Base-by-base conservation (phyloP, 2,113 vertebrate species). In the Peucedramus taeniatus region DNA sequence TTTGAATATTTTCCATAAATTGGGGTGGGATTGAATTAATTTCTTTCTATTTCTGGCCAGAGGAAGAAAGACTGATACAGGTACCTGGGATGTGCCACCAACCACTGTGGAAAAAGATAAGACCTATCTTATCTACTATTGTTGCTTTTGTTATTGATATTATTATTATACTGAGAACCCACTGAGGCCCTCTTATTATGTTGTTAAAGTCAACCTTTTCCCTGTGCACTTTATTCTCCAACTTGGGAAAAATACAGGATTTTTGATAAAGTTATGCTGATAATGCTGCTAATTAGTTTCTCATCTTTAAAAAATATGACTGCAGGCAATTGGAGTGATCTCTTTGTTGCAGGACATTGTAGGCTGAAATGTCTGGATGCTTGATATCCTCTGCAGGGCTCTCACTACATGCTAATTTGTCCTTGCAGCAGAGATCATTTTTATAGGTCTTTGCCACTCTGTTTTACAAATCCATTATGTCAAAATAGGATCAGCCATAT, bases 221-320 rank as follows among this genome's bases (percentile, higher is more conserved):
- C 81, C 87, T 45, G 17, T 54, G 71, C 27, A 9, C 39, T 33
- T 59, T 51, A 44, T 86, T 75, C 75, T 92, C 63, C 83, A 85
- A 14, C 64, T 63, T 54, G 65, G 84, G 44, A 66, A 76, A 94
- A 89, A 63, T 20, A 80, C 42, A 70, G 59, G 47, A 23, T 54
- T 91, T 93, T 90, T 91, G 93, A 94, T 84, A 95, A 93, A 95
- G 65, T 75, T 94, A 53, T 94, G 87, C 83, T 85, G 90, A 94
- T 95, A 95, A 91, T 66, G 71, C 54, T 80, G 75, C 83, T 96
- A 96, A 97, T 95, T 96, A 95, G 75, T 93, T 94, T 77, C 59
- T 96, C 90, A 70, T 96, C 78, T 96, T 89, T 70, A 85, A 89
- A 90, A 93, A 94, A 77, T 27, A 59, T 28, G 59, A 63, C 93